Percentiles rank a stretch among this genome's conserved stretches.
phyloP scores from a whole-genome alignment of 1,140 invertebrate genomes.

The Lepeophtheirus salmonis region DNA sequence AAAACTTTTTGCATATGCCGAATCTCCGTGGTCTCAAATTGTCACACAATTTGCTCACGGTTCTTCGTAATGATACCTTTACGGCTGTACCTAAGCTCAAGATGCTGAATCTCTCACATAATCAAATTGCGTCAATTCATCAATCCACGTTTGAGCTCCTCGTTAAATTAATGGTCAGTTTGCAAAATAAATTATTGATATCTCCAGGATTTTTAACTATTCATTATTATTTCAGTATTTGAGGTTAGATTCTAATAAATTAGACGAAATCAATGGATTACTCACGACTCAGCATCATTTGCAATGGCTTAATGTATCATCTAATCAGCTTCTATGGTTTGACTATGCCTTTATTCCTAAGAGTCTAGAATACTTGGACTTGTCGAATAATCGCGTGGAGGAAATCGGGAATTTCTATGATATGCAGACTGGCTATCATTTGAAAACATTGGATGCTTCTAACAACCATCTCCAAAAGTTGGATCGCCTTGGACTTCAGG shows the following conservation, averaged over 20 bases:
- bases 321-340: conserved; percentile 69
- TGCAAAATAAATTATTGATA: too few relatives aligned
- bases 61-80: conserved; percentile 57
- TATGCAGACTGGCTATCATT: conserved; percentile 44
- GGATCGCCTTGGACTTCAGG: conserved; percentile 21
- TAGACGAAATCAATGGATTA: conserved; percentile 66
- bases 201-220: conserved; percentile 34
- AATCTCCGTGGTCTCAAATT: conserved; percentile 63
- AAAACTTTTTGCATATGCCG: conserved; percentile 54
- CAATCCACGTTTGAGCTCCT: conserved; percentile 59
- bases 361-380: conserved; percentile 69
- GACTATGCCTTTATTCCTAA: conserved; percentile 70
- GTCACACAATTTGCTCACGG: conserved; percentile 63
- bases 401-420: conserved; percentile 65
- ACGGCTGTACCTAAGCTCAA: conserved; percentile 46
- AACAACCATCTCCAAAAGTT: conserved; percentile 48
- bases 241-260: conserved; percentile 58
- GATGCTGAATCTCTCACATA: conserved; percentile 66
- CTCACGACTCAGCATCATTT: conserved; percentile 56
- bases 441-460: conserved; percentile 49
- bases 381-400: conserved; percentile 68
- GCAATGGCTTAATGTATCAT: conserved; percentile 62
- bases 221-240: conserved; percentile 42
- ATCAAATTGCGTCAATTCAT: conserved; percentile 56
- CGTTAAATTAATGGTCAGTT: conserved; percentile 36